Evolutionary conservation across 2,888 invertebrate genomes (phyloP).

Genomic region (Actias luna): DNA sequence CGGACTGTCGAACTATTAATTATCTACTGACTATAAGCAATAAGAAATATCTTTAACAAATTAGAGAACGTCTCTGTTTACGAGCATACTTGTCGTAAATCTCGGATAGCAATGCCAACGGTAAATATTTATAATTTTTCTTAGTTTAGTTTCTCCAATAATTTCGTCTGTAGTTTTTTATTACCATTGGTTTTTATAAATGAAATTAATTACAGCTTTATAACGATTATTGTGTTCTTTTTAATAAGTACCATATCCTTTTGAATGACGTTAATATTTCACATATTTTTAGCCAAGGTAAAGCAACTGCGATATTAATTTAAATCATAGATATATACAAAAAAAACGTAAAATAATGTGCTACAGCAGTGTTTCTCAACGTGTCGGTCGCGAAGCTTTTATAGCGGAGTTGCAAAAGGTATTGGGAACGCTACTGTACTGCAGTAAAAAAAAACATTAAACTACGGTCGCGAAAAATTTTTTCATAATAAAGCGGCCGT

Average conservation of each 20-base stretch:
- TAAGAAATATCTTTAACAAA: not conserved
- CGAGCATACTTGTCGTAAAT: not conserved
- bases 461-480: too few relatives aligned
- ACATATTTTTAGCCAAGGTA: too few relatives aligned
- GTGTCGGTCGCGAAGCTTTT: too few relatives aligned
- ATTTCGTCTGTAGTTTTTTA: not conserved
- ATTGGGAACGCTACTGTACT: too few relatives aligned
- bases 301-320: too few relatives aligned
- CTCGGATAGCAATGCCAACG: slow-evolving; percentile 2
- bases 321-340: too few relatives aligned
- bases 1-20: not conserved
- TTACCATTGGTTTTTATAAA: not conserved
- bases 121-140: slow-evolving; percentile 1
- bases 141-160: not conserved
- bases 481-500: too few relatives aligned
- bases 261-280: too few relatives aligned
- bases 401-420: too few relatives aligned
- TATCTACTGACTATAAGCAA: not conserved
- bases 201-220: not conserved
- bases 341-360: too few relatives aligned
- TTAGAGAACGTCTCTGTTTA: not conserved
- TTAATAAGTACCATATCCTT: not conserved
- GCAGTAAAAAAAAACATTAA: too few relatives aligned
- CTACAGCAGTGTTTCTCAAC: too few relatives aligned
- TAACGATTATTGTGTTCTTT: not conserved